phyloP scores from a whole-genome alignment of 2,797 vertebrate genomes.

The Dermochelys coriacea region DNA sequence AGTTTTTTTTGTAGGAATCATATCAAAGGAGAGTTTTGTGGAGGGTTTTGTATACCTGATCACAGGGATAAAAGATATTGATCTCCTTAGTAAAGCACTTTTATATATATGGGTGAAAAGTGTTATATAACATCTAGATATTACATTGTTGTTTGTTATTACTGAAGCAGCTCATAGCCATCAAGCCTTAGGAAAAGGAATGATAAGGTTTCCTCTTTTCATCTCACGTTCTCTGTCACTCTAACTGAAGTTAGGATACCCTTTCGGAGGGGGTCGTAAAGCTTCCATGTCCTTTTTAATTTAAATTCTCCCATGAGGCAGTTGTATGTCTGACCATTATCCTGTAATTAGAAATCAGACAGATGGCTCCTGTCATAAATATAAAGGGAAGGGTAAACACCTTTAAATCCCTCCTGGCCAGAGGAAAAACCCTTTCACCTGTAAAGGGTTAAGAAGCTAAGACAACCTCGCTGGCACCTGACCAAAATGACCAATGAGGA shows the following conservation, averaged over 20 bases:
- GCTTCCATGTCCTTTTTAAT: neutral
- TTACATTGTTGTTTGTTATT: neutral
- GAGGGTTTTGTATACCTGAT: neutral
- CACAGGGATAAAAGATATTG: neutral
- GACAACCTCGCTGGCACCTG: too few species aligned
- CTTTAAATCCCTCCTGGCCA: too few species aligned
- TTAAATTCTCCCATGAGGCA: neutral
- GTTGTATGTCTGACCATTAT: neutral
- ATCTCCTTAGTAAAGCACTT: neutral
- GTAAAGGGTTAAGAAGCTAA: too few species aligned
- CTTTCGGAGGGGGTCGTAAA: neutral
- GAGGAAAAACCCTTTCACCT: too few species aligned
- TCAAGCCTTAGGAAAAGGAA: neutral
- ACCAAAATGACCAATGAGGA: too few species aligned
- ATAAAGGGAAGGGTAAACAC: too few species aligned
- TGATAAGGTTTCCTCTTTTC: neutral
- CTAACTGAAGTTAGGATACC: neutral
- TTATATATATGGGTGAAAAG: neutral
- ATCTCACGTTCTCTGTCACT: neutral
- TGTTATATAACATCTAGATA: neutral
- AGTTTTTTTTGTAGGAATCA: neutral
- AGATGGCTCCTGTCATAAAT: neutral
- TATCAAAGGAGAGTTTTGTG: neutral
- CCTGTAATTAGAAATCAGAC: neutral
- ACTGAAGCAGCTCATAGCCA: neutral